Evolutionary conservation across 2,888 invertebrate genomes (phyloP), one percentile per base, ranked within the genome.

Genomic region (Eurytoma adleriae): DNA sequence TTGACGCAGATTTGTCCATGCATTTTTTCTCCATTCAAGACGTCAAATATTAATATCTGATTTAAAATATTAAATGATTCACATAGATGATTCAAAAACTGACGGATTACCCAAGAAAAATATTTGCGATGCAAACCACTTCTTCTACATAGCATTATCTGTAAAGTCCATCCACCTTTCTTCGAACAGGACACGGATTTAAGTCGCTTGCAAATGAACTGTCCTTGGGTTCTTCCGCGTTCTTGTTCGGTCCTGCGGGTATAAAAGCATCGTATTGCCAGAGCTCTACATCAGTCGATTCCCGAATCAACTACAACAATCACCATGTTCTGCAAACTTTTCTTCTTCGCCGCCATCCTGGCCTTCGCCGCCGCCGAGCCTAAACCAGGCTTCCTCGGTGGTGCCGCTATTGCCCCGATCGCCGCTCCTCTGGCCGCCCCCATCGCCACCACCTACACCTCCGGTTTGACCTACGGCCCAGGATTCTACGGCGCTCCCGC

Each of bases 281-380:
- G 20, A 24, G 40, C 40, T 7, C 13, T 3, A 30, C 69, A 69
- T 76, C 76, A 76, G 76, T 76, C 76, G 71, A 61, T 72, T 61
- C 14, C 50, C 27, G 61, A 59, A 72, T 68, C 75, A 48, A 59
- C 74, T 3, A n/a, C n/a, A 64, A n/a, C 14, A 24, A 50, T 30
- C 77, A 70, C 30, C 62, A 77, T 77, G 77, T 70, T 77, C 70
- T 54, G 57, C 62, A 77, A 77, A 56, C 56, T 77, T 16, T 77
- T 77, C 70, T 30, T 76, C 68, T n/a, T 70, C 70, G 71, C 57
- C 71, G 50, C 70, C 61, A 13, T 56, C 30, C 40, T 76, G 48
- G 77, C 70, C 18, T 62, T 61, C 62, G 75, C 67, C 40, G 59
- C 68, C 10, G 68, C 76, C 52, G 59, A 40, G 4, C 20, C 74